Conservation (phyloP, 2,797 vertebrate genomes). For the Mycteria americana region DNA sequence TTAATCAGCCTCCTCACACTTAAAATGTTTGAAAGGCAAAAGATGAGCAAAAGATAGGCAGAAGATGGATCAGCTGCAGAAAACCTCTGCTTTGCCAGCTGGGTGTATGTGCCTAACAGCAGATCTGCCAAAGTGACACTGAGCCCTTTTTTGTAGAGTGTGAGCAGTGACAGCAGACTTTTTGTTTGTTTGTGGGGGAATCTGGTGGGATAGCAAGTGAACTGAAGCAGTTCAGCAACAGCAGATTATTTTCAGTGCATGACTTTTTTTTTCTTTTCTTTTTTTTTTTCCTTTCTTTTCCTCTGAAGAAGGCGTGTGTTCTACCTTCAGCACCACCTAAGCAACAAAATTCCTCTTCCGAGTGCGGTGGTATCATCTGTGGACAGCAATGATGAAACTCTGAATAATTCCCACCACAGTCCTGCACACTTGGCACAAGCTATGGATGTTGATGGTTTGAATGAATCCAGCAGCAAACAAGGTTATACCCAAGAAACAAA, state of each 20-base stretch:
- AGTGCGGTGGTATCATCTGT: constrained; percentile 25
- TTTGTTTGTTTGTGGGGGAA: not conserved
- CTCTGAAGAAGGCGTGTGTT: constrained; percentile 85
- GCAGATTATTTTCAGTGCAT: not conserved
- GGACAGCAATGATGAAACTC: constrained; percentile 62
- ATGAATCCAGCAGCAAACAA: constrained; percentile 77
- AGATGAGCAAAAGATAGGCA: not conserved
- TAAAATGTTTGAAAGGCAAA: not conserved
- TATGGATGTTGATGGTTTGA: constrained; percentile 88
- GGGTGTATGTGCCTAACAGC: not conserved
- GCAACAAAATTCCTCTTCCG: constrained; percentile 69
- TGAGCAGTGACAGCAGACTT: not conserved
- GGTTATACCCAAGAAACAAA: constrained; percentile 87
- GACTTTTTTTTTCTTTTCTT: not conserved
- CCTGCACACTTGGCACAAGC: constrained; percentile 64
- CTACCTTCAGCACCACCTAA: constrained; percentile 87
- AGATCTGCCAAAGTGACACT: not conserved
- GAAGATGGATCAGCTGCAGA: not conserved
- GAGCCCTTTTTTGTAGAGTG: not conserved
- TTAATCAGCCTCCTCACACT: not conserved
- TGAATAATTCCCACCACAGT: constrained; percentile 58
- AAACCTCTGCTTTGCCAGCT: not conserved
- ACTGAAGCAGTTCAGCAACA: not conserved
- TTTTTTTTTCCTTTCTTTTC: not conserved
- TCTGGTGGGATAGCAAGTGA: not conserved